Evolutionary conservation across 2,797 vertebrate species (phyloP), one percentile per base, ranked within the genome.

Genomic region (Neosilurus mollespiculum): DNA sequence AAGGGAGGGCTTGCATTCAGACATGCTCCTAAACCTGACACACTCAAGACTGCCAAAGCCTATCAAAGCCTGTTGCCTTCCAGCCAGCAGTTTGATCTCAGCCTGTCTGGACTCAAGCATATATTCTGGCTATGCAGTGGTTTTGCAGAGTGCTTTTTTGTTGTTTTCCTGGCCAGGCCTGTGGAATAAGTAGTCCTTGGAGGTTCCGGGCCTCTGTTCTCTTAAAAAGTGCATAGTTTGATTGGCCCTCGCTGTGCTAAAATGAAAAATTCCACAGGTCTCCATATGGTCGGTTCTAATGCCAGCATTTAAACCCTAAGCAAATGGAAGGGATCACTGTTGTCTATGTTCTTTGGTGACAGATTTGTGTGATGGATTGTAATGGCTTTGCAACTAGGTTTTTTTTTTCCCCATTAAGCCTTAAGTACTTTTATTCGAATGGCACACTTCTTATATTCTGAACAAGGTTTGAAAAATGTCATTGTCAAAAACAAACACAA

Each of bases 71-170:
- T 81, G 59, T 62, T 18, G 80, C 75, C 77, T 88, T 61, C 59
- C 59, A 78, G 88, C 87, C 87, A 92, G 73, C 62, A 86, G 87
- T 90, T 91, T 91, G 88, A 91, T 91, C 87, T 88, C 84, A 84
- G 81, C 86, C 87, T 87, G 86, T 90, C 89, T 89, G 85, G 82
- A 86, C 82, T 82, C 43, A 78, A 89, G 84, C 81, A 73, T 86
- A 69, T 87, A 78, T 81, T 82, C 76, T 80, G 77, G 83, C 86
- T 81, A 86, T 84, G 81, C 86, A 81, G 84, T 87, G 85, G 88
- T 89, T 90, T 84, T 82, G 88, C 84, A 81, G 83, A 88, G 86
- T 75, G 51, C 72, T 24, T 87, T 90, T 91, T 86, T 90, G 85
- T 86, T 86, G 88, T 91, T 88, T 92, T 91, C 87, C 88, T 92